Evolutionary conservation across 2,888 invertebrate genomes (phyloP), one percentile per base, ranked within the genome.

Genomic region (Proisotoma minuta): DNA sequence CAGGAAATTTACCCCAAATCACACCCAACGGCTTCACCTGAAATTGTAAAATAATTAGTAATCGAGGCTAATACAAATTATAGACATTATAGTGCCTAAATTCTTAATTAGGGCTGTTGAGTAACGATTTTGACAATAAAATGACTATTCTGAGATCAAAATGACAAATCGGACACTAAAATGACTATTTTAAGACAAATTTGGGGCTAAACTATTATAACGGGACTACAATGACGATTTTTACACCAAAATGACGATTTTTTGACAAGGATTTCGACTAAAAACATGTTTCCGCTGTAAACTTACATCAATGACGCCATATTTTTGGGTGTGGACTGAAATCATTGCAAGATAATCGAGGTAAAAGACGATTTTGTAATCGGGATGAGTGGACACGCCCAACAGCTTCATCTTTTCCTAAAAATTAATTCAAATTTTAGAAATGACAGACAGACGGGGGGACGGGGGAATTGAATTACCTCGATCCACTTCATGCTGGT

Each of bases 401-500:
- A 98, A 81, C 49, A 96, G 79, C 64, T 88, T 86, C 95, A 98
- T 95, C 49, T 63, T 63, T 28, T 58, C 34, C 34, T 34, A 15
- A 10, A 34, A 34, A 34, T 10, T 34, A 34, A 34, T 10, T 15
- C 34, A 34, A 8, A 34, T 10, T 34, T 34, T 34, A 8, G 8
- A 34, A 15, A 34, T 34, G n/a, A n/a, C n/a, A n/a, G n/a, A n/a
- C n/a, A n/a, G n/a, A n/a, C n/a, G n/a, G n/a, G n/a, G n/a, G n/a
- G n/a, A n/a, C n/a, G n/a, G n/a, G n/a, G n/a, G n/a, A n/a, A 34
- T 34, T 79, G 97, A 97, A 75, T 95, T 34, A 34, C 94, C 74
- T 95, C 91, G 49, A 98, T 96, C 96, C 96, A 97, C 75, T 92
- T 94, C 95, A 97, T 96, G 66, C 91, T 90, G 0, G 97, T 97